Evolutionary conservation across 2,113 vertebrate species (phyloP), one percentile per base, ranked within the genome.

Genomic region (Odocoileus hemionus): DNA sequence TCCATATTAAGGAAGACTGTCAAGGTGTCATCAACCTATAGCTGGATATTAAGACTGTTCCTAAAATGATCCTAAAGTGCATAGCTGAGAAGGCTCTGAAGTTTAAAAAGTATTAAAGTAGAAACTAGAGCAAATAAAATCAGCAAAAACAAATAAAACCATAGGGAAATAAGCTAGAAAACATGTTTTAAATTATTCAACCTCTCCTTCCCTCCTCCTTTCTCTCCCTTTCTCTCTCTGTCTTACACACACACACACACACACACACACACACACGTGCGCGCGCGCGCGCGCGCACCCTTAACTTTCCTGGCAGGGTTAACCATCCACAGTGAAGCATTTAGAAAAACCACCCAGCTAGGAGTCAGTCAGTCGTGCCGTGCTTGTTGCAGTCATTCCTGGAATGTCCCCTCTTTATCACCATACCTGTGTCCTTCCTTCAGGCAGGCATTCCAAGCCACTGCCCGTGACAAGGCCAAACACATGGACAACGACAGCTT

Each of bases 401-500:
- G 60, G 64, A 92, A 80, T 1, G 1, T 60, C 9, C 45, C 70
- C 43, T 95, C 47, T 28, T 85, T 23, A 92, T 58, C 86, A 1
- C 60, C 30, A 33, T 89, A 19, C 89, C 76, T 85, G 55, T 93
- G 52, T 88, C 33, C 57, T 82, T 70, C 58, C 80, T 90, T 57
- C 3, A 0, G 50, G 58, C 54, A 70, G 45, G 54, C 87, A 94
- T 96, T 78, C 54, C 52, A 82, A 74, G 47, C 82, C 50, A 28
- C 85, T 74, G 52, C 88, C 82, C 0, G 0, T 80, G 61, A 96
- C 94, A 83, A 96, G 94, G 97, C 95, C 96, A 97, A 97, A 98
- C 95, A 97, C 85, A 25, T 97, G 98, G 97, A 96, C 97, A 98
- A 93, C 58, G 97, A 98, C 95, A 98, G 98, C 98, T 99, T 98